phyloP scores from a whole-genome alignment of 2,888 invertebrate genomes.

The Athalia cordata region DNA sequence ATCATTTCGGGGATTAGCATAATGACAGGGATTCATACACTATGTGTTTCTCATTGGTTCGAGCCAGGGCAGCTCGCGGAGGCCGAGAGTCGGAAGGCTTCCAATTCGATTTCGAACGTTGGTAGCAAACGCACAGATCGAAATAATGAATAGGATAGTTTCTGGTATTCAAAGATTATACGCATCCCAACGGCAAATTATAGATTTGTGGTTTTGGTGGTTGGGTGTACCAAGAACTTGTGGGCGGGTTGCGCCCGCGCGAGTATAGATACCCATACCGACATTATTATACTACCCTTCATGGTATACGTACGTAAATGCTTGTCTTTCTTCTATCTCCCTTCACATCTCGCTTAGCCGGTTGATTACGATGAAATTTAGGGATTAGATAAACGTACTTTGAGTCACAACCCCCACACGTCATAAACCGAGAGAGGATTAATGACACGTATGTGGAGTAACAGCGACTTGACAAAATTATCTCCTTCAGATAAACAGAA shows the following conservation, averaged over 20 bases:
- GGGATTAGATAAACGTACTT: conserved; percentile 11
- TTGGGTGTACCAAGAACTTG: conserved; percentile 57
- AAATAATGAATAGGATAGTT: conserved; percentile 73
- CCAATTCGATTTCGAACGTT: conserved; percentile 49
- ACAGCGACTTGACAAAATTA: background rate
- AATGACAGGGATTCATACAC: conserved; percentile 69
- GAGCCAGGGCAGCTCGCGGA: conserved; percentile 44
- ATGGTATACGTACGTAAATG: conserved; percentile 10
- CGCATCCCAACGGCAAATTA: conserved; percentile 70
- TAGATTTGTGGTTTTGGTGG: conserved; percentile 67
- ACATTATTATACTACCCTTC: conserved; percentile 23
- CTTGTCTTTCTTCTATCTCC: conserved; percentile 16
- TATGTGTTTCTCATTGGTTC: conserved; percentile 54
- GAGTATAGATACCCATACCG: conserved; percentile 16
- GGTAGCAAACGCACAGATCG: conserved; percentile 72
- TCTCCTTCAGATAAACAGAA: conserved; percentile 4
- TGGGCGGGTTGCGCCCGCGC: conserved; percentile 53
- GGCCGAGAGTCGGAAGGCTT: conserved; percentile 24
- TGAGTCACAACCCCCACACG: background rate
- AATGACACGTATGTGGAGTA: background rate
- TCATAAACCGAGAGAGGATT: background rate
- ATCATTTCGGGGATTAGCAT: conserved; percentile 72
- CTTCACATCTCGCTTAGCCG: background rate
- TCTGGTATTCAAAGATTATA: conserved; percentile 73
- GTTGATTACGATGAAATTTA: background rate